Evolutionary conservation across 2,797 vertebrate species (phyloP), one percentile per base, ranked within the genome.

Genomic region (Echeneis naucrates): DNA sequence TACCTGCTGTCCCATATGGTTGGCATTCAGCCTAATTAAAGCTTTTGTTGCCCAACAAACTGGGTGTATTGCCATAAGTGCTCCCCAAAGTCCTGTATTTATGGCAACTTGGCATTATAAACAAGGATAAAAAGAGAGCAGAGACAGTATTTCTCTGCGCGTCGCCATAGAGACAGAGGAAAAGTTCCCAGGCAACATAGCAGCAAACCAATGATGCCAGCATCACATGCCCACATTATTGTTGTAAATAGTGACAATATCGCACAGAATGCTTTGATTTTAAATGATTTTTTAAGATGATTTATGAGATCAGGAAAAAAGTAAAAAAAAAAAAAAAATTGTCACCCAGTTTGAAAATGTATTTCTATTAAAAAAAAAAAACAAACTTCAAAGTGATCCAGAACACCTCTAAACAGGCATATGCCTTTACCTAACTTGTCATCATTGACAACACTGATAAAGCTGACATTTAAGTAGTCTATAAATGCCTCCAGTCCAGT

Each of bases 21-120:
- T 90, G 89, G 90, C 88, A 90, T 90, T 89, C 81, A 53, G 85
- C 87, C 87, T 90, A 90, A 92, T 92, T 89, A 92, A 87, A 88
- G 88, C 84, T 74, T 92, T 92, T 90, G 86, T 88, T 89, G 82
- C 84, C 87, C 83, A 87, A 88, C 87, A 90, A 90, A 89, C 72
- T 72, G 81, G 77, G 75, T 80, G 80, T 78, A 89, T 89, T 81
- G 87, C 86, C 77, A 85, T 81, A 86, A 90, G 82, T 83, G 86
- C 86, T 85, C 88, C 81, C 87, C 53, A 38, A 84, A 80, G 80
- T 84, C 77, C 59, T 87, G 75, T 87, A 88, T 92, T 92, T 91
- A 92, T 90, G 89, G 87, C 68, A 88, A 89, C 86, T 86, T 90
- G 91, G 88, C 90, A 92, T 93, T 92, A 92, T 90, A 91, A 93